Percentiles rank a stretch among this genome's conserved stretches.
These are phyloP conservation scores for Helobdella robusta DNA, from an alignment of 2,888 invertebrate species.

Conservation along the genomic window DNA sequence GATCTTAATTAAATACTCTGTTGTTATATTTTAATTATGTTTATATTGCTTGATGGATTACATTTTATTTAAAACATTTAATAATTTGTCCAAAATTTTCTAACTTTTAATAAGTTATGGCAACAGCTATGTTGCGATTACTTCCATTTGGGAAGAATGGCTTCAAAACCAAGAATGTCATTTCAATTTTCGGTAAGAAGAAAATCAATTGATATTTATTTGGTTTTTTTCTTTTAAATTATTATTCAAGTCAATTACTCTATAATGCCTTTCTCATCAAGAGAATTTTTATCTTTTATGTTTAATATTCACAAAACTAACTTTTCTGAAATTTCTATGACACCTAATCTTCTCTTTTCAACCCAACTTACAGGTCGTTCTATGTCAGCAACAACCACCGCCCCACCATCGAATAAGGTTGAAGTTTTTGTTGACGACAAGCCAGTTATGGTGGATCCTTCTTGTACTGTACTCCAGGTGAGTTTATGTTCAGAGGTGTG, in stretches of 20 bases:
- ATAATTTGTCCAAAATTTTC: too few species aligned
- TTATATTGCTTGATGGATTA: too few species aligned
- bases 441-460: conserved; percentile 82
- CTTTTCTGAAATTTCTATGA: too few species aligned
- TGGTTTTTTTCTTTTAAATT: not conserved
- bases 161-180: conserved; percentile 9
- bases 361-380: not conserved
- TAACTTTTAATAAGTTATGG: too few species aligned
- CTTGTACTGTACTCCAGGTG: conserved; percentile 91
- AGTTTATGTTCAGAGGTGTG: too few species aligned
- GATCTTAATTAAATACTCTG: too few species aligned
- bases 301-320: too few species aligned
- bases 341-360: too few species aligned
- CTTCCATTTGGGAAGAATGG: conserved; percentile 16
- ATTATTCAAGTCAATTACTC: not conserved
- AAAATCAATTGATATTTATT: not conserved
- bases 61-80: too few species aligned
- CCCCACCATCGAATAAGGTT: conserved; percentile 45
- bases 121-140: conserved; percentile 17
- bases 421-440: conserved; percentile 96
- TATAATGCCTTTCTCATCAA: not conserved
- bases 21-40: too few species aligned
- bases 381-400: conserved; percentile 3
- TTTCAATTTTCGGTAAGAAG: conserved; percentile 17
- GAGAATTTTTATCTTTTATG: too few species aligned